Evolutionary conservation across 2,113 vertebrate species (phyloP).

Genomic region (Coreoperca whiteheadi): DNA sequence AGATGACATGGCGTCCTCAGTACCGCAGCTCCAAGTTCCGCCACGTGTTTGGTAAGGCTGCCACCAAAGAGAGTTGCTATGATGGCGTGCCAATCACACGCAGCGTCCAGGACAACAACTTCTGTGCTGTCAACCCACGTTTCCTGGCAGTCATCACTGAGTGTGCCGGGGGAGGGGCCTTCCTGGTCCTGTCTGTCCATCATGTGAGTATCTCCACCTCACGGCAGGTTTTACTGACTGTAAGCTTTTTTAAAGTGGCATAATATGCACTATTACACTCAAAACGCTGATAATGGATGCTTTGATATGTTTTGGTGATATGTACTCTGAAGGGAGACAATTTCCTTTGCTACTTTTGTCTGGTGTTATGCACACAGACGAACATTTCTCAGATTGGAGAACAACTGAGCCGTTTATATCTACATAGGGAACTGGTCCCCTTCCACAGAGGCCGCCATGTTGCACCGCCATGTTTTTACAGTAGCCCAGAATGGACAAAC

Average conservation of each 20-base stretch:
- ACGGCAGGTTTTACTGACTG: background rate
- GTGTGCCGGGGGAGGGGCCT: conserved; percentile 92
- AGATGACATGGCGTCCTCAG: conserved; percentile 98
- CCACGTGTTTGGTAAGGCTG: conserved; percentile 93
- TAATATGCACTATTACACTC: background rate
- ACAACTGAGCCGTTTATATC: background rate
- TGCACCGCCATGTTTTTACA: too few relatives aligned
- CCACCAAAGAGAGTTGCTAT: conserved; percentile 92
- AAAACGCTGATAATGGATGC: background rate
- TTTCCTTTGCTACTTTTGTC: background rate
- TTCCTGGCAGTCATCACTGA: conserved; percentile 96
- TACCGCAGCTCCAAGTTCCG: conserved; percentile 95
- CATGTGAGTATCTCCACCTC: conserved; percentile 85
- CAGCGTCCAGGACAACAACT: conserved; percentile 95
- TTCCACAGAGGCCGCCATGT: too few relatives aligned
- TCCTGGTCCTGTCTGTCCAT: conserved; percentile 91
- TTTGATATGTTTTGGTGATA: background rate
- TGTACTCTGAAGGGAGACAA: background rate
- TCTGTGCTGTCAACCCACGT: conserved; percentile 93
- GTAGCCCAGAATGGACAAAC: too few relatives aligned
- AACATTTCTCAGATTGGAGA: background rate
- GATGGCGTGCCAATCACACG: conserved; percentile 93
- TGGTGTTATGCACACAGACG: background rate
- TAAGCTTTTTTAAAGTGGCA: background rate
- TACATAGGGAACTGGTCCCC: too few relatives aligned